These are phyloP conservation scores for Scaptodrosophila lebanonensis DNA, from an alignment of 1,140 invertebrate species.

Conservation along the genomic window DNA sequence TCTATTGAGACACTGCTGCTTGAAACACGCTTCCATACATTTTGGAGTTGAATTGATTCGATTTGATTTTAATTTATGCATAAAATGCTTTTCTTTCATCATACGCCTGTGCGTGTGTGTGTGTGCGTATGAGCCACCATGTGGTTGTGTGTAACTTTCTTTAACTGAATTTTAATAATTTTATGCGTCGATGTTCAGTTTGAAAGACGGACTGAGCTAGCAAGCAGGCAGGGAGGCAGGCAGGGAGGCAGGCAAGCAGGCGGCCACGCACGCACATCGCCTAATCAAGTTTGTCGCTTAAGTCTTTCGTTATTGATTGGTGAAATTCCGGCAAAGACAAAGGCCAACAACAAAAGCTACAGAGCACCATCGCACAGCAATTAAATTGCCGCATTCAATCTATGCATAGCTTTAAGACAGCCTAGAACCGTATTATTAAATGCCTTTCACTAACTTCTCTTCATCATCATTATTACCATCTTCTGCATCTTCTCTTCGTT, in stretches of 20 bases:
- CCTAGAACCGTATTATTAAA: no score
- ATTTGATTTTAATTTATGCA: conserved; percentile 75
- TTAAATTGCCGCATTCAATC: no score
- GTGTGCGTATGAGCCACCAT: neutral
- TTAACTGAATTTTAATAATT: conserved; percentile 76
- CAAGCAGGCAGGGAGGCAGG: conserved; percentile 29
- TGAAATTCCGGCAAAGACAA: conserved; percentile 58
- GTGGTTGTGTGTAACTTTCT: conserved; percentile 53
- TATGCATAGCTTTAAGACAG: no score
- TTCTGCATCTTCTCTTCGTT: neutral
- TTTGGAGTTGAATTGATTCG: conserved; percentile 62
- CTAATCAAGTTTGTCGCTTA: conserved; percentile 73
- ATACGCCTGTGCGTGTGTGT: conserved; percentile 9
- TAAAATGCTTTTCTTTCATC: conserved; percentile 74
- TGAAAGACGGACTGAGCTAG: no score
- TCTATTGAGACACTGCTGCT: no score
- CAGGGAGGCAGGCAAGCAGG: conserved; percentile 36
- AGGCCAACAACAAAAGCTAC: conserved; percentile 1
- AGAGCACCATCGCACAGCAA: neutral
- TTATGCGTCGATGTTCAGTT: no score
- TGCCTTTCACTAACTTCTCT: no score
- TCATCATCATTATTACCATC: neutral
- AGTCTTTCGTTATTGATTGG: conserved; percentile 75
- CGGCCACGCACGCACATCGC: conserved; percentile 27
- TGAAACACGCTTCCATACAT: no score